Conservation (phyloP, 53 echinoderm and acorn worm genomes). For the Actinopyga echinites region DNA sequence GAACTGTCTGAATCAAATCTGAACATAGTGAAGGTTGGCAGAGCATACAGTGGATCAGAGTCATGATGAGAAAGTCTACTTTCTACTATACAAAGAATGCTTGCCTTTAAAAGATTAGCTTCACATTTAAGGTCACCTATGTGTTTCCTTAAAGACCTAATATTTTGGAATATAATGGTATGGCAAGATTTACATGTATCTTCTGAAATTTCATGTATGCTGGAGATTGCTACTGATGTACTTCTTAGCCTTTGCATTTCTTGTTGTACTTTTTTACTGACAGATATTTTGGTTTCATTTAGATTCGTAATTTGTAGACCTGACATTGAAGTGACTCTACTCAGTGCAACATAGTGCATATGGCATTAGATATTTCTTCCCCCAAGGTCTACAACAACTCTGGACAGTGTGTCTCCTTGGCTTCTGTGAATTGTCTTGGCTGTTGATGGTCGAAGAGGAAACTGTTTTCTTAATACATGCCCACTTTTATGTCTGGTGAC, state of each 20-base stretch:
- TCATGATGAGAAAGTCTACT: too few species aligned
- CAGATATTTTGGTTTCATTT: background rate
- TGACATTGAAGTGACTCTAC: conserved; percentile 28
- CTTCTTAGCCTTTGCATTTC: conserved; percentile 44
- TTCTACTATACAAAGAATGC: too few species aligned
- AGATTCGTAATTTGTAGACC: conserved; percentile 13
- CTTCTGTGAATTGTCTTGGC: conserved; percentile 24
- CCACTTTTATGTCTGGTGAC: background rate
- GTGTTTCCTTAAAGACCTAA: background rate
- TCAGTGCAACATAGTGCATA: conserved; percentile 46
- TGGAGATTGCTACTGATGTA: background rate
- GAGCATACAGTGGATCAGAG: too few species aligned
- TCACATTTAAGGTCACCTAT: too few species aligned
- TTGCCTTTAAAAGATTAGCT: too few species aligned
- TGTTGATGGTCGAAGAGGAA: background rate
- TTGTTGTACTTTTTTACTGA: conserved; percentile 2
- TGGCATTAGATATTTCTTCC: background rate
- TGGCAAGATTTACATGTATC: background rate
- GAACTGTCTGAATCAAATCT: too few species aligned
- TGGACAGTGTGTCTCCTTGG: background rate
- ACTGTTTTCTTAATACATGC: background rate
- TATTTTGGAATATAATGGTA: background rate
- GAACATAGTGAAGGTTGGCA: too few species aligned
- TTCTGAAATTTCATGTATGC: background rate
- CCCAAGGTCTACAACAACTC: background rate